phyloP scores from a whole-genome alignment of 64 coral and sea anemone species.

The Pachyseris speciosa region DNA sequence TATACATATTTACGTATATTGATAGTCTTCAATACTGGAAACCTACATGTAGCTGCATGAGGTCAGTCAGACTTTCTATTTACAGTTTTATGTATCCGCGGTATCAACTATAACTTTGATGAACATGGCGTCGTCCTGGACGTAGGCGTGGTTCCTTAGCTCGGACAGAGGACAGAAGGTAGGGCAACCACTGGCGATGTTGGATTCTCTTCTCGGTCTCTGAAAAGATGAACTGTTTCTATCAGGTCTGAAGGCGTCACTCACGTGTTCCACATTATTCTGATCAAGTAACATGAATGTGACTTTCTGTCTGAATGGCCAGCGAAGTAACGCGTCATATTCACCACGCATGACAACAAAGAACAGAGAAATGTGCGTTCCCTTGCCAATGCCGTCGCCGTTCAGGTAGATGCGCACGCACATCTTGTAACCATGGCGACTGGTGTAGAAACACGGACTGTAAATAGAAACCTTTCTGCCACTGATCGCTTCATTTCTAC shows the following conservation, averaged over 20 bases:
- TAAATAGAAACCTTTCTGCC: constrained; percentile 43
- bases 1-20: too few species aligned
- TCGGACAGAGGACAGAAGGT: constrained; percentile 38
- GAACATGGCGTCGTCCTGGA: constrained; percentile 66
- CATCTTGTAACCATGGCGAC: constrained; percentile 53
- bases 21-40: too few species aligned
- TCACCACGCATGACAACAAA: constrained; percentile 45
- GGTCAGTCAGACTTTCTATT: too few species aligned
- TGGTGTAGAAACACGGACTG: constrained; percentile 57
- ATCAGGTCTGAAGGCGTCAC: constrained; percentile 62
- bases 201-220: constrained; percentile 40
- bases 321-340: constrained; percentile 36
- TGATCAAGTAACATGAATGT: constrained; percentile 67
- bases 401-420: constrained; percentile 37
- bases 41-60: too few species aligned
- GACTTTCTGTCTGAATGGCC: constrained; percentile 40
- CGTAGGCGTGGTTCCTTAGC: constrained; percentile 46
- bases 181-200: constrained; percentile 54
- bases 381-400: constrained; percentile 23
- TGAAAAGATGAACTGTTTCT: constrained; percentile 54
- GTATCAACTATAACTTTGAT: constrained; percentile 56
- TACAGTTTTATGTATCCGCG: background rate
- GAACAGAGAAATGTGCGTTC: constrained; percentile 20
- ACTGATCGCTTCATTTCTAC: constrained; percentile 35
- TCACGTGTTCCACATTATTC: constrained; percentile 61